Evolutionary conservation across 2,888 invertebrate species (phyloP), one percentile per base, ranked within the genome.

Genomic region (Volucella inanis): DNA sequence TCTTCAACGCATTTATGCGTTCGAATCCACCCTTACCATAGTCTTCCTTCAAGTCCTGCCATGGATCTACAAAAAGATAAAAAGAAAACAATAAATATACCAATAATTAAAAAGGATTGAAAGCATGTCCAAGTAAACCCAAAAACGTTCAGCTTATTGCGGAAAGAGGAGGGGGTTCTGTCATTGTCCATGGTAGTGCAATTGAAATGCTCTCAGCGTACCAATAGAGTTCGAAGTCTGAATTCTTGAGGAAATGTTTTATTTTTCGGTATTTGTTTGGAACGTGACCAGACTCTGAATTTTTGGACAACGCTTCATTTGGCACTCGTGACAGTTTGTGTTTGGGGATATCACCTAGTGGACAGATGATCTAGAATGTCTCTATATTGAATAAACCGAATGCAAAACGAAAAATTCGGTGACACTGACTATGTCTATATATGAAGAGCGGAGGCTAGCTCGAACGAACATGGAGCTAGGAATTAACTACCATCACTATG

Each of bases 41-140:
- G 88, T 95, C 93, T 57, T 95, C 95, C 50, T 95, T 94, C 6
- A 96, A 91, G 90, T 97, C 97, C 90, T 95, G 94, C 94, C 94
- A 96, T 0, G 95, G 94, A 92, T 97, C 96, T 95, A 89, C 6
- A 90, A 88, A 71, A 15, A 74, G 14, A 64, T 45, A 38, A 72
- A 47, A 62, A 50, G 79, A 31, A 74, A 22, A 64, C 49, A 38
- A 72, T 47, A 62, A 50, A 81, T 39, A 49, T 14, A 61, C 57
- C 52, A 14, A 57, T 54, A 71, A 71, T 79, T 79, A 72, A 59
- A 64, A n/a, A 4, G 22, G 55, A 59, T 75, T 75, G 55, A 49
- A 75, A 54, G 31, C n/a, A 15, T 11, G 22, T 49, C 11, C 3
- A 54, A 31, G 54, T 47, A 41, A 45, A 45, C 18, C 67, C 15